phyloP scores from a whole-genome alignment of 2,113 vertebrate species.

The Cariama cristata region DNA sequence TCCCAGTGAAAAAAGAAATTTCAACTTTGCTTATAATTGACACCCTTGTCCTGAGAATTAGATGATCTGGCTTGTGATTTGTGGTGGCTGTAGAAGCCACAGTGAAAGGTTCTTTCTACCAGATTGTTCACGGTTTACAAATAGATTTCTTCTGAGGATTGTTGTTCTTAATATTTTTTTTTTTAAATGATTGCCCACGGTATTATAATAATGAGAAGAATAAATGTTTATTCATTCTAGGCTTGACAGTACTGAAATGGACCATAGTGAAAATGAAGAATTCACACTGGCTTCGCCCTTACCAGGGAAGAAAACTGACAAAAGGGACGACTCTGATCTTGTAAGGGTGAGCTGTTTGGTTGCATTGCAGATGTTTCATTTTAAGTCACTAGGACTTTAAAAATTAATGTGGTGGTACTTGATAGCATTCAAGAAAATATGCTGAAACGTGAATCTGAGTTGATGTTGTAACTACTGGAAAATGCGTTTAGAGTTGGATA shows the following conservation, averaged over 20 bases:
- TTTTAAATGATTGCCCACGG: not conserved
- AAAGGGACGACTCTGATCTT: slow-evolving; percentile 85
- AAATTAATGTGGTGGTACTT: not conserved
- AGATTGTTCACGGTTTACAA: not conserved
- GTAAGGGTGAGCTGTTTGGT: slow-evolving; percentile 78
- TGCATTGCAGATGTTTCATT: not conserved
- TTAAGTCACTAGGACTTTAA: not conserved
- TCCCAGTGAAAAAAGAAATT: not conserved
- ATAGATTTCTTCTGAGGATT: not conserved
- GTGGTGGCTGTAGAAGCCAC: not conserved
- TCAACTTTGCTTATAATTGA: not conserved
- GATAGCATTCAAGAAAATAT: not conserved
- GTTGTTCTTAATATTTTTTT: not conserved
- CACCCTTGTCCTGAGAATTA: not conserved
- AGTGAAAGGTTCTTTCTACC: not conserved
- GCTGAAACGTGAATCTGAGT: not conserved
- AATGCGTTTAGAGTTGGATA: not conserved
- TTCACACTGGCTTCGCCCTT: slow-evolving; percentile 84
- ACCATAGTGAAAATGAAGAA: slow-evolving; percentile 98
- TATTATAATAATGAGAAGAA: not conserved
- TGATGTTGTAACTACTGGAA: not conserved
- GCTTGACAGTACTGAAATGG: slow-evolving; percentile 91
- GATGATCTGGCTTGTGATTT: not conserved
- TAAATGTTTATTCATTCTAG: slow-evolving; percentile 71
- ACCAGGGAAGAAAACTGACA: slow-evolving; percentile 83